These are phyloP conservation scores for Vireo altiloquus DNA, from an alignment of 2,113 vertebrate species.

Conservation along the genomic window DNA sequence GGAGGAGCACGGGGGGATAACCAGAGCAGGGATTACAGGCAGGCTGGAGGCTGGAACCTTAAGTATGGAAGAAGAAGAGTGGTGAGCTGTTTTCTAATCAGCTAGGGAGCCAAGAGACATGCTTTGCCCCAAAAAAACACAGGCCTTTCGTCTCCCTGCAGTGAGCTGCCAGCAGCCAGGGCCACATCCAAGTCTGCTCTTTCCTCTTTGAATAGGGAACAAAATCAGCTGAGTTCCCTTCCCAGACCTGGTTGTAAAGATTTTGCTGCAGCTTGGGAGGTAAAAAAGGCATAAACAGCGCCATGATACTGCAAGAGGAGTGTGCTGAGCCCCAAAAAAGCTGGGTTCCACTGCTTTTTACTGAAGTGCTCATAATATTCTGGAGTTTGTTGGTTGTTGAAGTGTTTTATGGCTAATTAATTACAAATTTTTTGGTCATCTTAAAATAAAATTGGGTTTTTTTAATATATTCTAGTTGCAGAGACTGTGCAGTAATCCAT, in stretches of 20 bases:
- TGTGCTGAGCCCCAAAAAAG: not conserved
- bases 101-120: not conserved
- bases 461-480: not conserved
- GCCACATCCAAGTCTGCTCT: not conserved
- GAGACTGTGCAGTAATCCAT: not conserved
- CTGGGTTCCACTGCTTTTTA: not conserved
- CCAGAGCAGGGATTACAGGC: not conserved
- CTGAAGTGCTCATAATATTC: not conserved
- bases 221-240: not conserved
- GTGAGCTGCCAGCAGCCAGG: not conserved
- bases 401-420: not conserved
- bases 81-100: not conserved
- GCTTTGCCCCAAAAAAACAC: not conserved
- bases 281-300: not conserved
- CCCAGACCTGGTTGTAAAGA: not conserved
- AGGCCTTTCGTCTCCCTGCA: not conserved
- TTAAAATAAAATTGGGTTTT: not conserved
- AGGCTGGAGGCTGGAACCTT: not conserved
- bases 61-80: not conserved
- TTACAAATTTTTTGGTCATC: not conserved
- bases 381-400: not conserved
- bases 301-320: rapidly evolving
- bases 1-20: not conserved
- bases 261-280: not conserved
- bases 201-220: not conserved